Evolutionary conservation across 53 echinoderm and acorn worm species (phyloP).

Genomic region (Luidia sarsii): DNA sequence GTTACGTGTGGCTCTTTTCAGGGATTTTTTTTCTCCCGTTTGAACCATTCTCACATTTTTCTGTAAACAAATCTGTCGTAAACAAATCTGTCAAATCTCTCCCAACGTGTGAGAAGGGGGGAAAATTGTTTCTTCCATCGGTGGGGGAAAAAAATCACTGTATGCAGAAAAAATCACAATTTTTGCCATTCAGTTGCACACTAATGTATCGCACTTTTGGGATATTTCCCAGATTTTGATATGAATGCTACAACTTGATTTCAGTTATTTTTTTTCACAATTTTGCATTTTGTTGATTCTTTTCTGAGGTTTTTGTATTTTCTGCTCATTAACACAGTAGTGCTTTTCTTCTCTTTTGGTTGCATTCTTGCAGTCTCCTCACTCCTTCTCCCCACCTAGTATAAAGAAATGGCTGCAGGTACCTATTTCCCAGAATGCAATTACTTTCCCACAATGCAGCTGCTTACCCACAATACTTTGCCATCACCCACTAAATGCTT

Average conservation of each 20-base stretch:
- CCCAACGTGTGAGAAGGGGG: too few relatives aligned
- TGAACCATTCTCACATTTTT: too few relatives aligned
- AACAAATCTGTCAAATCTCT: too few relatives aligned
- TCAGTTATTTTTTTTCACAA: not conserved
- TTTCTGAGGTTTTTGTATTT: not conserved
- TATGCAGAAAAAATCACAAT: too few relatives aligned
- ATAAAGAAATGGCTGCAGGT: slow-evolving; percentile 52
- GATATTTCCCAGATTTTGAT: too few relatives aligned
- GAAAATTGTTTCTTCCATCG: too few relatives aligned
- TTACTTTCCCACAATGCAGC: slow-evolving; percentile 16
- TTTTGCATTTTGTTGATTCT: not conserved
- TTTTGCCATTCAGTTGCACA: too few relatives aligned
- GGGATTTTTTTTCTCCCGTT: not conserved
- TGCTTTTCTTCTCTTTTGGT: not conserved
- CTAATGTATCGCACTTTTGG: too few relatives aligned
- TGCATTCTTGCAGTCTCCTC: not conserved
- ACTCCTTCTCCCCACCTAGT: slow-evolving; percentile 49
- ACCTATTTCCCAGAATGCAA: slow-evolving; percentile 43
- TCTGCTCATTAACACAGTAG: not conserved
- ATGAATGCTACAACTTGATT: too few relatives aligned
- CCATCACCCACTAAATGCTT: not conserved
- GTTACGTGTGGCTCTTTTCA: not conserved
- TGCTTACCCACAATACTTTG: not conserved
- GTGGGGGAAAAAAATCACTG: too few relatives aligned
- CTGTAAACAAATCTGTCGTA: too few relatives aligned